Percentiles rank a stretch among this genome's conserved stretches.
phyloP scores from a whole-genome alignment of 2,113 vertebrate genomes.

The Sclerurus mexicanus region DNA sequence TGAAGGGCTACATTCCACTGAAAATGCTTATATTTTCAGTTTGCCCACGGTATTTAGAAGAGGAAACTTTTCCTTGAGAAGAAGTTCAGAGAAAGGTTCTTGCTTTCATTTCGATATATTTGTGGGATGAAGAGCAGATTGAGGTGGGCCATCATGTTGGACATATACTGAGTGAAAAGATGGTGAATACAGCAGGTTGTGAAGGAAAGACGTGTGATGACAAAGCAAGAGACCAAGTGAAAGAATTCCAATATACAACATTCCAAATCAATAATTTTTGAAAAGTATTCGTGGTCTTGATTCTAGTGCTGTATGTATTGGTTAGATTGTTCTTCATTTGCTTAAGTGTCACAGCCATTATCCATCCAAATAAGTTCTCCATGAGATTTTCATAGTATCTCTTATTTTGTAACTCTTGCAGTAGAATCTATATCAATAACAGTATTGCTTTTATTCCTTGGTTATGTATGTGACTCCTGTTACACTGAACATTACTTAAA shows the following conservation, averaged over 20 bases:
- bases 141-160: not conserved
- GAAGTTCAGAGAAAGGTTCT: not conserved
- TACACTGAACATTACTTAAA: not conserved
- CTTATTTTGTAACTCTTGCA: not conserved
- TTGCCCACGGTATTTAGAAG: not conserved
- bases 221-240: not conserved
- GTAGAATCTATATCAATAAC: not conserved
- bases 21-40: not conserved
- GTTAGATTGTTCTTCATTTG: not conserved
- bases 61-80: not conserved
- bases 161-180: not conserved
- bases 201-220: not conserved
- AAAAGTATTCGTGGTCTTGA: not conserved
- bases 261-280: not conserved
- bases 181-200: not conserved
- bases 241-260: not conserved
- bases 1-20: not conserved
- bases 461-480: not conserved
- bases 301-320: not conserved
- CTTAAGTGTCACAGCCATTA: not conserved
- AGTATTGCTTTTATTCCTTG: constrained; percentile 25
- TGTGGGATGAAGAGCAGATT: not conserved
- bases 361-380: not conserved
- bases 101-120: not conserved
- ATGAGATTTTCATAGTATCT: not conserved